phyloP scores from a whole-genome alignment of 2,888 invertebrate genomes.

The Cryptocephalus moraei region DNA sequence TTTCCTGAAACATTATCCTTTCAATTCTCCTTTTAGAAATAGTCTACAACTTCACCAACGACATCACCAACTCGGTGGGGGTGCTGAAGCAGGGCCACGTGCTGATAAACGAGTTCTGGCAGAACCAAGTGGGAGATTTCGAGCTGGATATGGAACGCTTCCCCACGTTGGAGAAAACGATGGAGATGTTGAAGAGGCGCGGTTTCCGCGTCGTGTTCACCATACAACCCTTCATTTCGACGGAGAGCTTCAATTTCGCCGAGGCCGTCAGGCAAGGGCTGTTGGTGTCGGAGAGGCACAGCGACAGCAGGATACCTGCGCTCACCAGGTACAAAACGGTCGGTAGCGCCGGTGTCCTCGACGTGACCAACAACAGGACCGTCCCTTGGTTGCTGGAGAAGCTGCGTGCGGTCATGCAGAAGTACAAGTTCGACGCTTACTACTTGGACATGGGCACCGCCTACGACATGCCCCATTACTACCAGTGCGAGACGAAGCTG shows the following conservation, averaged over 20 bases:
- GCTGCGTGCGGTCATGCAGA: constrained; percentile 56
- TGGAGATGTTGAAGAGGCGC: constrained; percentile 69
- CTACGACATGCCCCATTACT: constrained; percentile 78
- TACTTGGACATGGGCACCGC: constrained; percentile 75
- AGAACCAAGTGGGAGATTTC: constrained; percentile 76
- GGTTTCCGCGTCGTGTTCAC: constrained; percentile 82
- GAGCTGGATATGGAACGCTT: constrained; percentile 70
- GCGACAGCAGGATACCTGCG: constrained; percentile 71
- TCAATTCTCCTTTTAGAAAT: constrained; percentile 35
- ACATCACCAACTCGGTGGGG: constrained; percentile 61
- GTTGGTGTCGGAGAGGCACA: constrained; percentile 70
- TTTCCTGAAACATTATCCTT: too few species aligned
- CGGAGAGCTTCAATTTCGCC: constrained; percentile 73
- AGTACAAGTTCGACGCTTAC: constrained; percentile 76
- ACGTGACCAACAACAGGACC: constrained; percentile 75
- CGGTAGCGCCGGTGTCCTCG: constrained; percentile 73
- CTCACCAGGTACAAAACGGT: constrained; percentile 72
- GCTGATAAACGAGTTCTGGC: constrained; percentile 73
- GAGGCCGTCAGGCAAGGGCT: constrained; percentile 65
- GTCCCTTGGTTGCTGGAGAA: constrained; percentile 68
- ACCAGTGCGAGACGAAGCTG: constrained; percentile 62
- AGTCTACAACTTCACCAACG: constrained; percentile 74
- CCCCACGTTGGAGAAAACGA: constrained; percentile 64
- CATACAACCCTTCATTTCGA: constrained; percentile 84
- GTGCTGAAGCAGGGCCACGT: constrained; percentile 72